Evolutionary conservation across 2,888 invertebrate genomes (phyloP).

Genomic region (Orthosia gracilis): DNA sequence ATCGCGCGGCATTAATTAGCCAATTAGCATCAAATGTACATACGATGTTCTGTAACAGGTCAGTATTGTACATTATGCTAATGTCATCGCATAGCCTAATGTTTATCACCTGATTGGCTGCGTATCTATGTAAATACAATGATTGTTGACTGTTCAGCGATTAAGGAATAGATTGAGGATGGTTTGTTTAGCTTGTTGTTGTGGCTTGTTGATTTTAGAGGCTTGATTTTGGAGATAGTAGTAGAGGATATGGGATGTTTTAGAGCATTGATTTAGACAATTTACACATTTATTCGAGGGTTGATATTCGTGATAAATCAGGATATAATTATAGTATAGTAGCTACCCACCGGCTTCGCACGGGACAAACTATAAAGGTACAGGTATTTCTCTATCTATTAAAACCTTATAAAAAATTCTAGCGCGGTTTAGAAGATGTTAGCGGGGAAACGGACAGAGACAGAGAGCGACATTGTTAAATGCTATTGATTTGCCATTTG

Average conservation of each 20-base stretch:
- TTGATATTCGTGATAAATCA: background rate
- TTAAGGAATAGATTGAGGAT: constrained; percentile 56
- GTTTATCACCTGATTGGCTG: constrained; percentile 70
- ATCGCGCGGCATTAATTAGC: constrained; percentile 47
- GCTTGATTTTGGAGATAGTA: constrained; percentile 17
- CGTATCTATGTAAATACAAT: constrained; percentile 72
- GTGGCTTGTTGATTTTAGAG: constrained; percentile 23
- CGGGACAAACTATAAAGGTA: too few relatives aligned
- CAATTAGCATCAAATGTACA: constrained; percentile 62
- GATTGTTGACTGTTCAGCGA: constrained; percentile 67
- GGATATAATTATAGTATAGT: too few relatives aligned
- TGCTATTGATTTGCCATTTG: too few relatives aligned
- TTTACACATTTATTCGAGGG: background rate
- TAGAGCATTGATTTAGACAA: background rate
- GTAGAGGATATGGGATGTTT: background rate
- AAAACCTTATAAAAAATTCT: too few relatives aligned
- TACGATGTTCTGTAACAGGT: constrained; percentile 61
- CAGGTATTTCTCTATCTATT: too few relatives aligned
- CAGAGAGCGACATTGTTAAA: too few relatives aligned
- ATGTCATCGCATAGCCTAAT: constrained; percentile 62
- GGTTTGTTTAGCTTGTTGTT: constrained; percentile 43
- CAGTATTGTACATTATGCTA: constrained; percentile 66
- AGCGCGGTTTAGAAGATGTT: too few relatives aligned
- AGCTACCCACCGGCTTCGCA: too few relatives aligned
- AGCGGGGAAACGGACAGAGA: too few relatives aligned